Percentiles rank a stretch among this genome's conserved stretches.
phyloP scores from a whole-genome alignment of 37 sponge, comb jelly and placozoan genomes.

The Hormiphora californensis region DNA sequence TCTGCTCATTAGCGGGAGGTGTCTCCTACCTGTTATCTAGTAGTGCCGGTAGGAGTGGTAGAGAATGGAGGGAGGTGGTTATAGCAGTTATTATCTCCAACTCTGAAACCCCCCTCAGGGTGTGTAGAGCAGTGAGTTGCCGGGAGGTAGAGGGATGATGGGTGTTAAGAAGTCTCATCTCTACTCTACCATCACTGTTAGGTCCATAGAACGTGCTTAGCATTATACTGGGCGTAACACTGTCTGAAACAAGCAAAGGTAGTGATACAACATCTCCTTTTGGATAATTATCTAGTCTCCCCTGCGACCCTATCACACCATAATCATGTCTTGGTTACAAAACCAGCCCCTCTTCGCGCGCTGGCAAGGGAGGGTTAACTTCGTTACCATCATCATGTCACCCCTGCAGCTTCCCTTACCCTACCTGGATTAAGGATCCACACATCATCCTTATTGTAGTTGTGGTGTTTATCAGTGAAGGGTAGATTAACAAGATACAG shows the following conservation, averaged over 20 bases:
- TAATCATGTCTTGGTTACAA: too few species aligned
- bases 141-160: neutral
- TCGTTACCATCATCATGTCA: too few species aligned
- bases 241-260: too few species aligned
- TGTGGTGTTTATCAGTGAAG: neutral
- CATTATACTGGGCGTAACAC: neutral
- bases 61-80: neutral
- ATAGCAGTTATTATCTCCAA: slow-evolving; percentile 21
- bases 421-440: slow-evolving; percentile 41
- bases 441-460: slow-evolving; percentile 42
- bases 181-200: neutral
- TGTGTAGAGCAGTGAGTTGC: neutral
- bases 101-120: neutral
- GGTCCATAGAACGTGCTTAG: slow-evolving; percentile 35
- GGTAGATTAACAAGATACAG: neutral
- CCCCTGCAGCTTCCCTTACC: neutral
- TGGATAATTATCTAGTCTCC: too few species aligned
- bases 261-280: too few species aligned
- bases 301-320: too few species aligned
- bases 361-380: too few species aligned
- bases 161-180: neutral
- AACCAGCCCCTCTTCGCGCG: too few species aligned
- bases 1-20: too few species aligned
- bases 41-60: neutral
- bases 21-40: too few species aligned